Percentiles rank a stretch among this genome's conserved stretches.
Evolutionary conservation across 2,888 invertebrate species (phyloP).

Genomic region (Scaptodrosophila latifasciaeformis): DNA sequence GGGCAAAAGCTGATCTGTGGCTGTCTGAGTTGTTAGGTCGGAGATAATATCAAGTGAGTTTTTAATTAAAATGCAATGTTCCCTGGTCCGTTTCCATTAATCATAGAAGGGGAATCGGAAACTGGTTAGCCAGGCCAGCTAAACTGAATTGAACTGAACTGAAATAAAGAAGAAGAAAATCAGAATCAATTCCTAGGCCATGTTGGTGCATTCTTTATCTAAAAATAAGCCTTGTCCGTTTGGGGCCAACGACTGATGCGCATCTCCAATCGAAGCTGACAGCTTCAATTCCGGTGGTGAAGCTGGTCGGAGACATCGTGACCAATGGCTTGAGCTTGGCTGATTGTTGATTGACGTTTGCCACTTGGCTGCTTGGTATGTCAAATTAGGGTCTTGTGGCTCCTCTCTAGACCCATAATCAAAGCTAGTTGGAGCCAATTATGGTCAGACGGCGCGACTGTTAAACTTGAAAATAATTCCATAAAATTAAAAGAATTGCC

Average conservation of each 20-base stretch:
- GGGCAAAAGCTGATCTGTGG: no score
- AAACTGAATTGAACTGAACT: neutral
- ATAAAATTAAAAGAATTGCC: conserved; percentile 45
- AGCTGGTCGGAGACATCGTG: neutral
- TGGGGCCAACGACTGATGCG: conserved; percentile 13
- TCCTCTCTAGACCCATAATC: no score
- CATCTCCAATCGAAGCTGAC: conserved; percentile 31
- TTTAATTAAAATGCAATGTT: conserved; percentile 40
- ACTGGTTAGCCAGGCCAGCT: conserved; percentile 16
- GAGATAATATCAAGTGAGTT: conserved; percentile 31
- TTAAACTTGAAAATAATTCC: conserved; percentile 30
- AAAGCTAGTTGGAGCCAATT: no score
- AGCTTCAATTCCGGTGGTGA: conserved; percentile 19
- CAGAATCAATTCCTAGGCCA: neutral
- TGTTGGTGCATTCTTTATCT: conserved; percentile 30
- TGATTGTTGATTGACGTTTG: conserved; percentile 28
- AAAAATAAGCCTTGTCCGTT: conserved; percentile 45
- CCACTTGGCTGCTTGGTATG: conserved; percentile 33
- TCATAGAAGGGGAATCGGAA: conserved; percentile 21
- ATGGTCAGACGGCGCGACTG: no score
- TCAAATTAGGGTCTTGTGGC: conserved; percentile 37
- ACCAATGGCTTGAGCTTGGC: conserved; percentile 10
- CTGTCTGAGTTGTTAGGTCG: no score
- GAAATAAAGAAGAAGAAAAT: neutral
- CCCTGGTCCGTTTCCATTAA: conserved; percentile 38